phyloP scores from a whole-genome alignment of 2,888 invertebrate species.

The Phengaris arion region DNA sequence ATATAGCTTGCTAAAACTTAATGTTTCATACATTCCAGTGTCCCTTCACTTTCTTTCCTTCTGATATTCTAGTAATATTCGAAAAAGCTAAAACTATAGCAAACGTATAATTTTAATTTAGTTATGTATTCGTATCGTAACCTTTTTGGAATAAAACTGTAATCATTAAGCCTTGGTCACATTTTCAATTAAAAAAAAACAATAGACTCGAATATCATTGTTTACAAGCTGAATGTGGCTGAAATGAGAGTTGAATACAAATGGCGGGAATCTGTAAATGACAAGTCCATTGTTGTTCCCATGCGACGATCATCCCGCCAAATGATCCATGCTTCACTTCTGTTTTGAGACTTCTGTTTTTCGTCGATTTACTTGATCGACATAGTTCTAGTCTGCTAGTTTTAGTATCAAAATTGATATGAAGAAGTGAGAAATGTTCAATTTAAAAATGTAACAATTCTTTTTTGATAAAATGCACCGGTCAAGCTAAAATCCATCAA shows the following conservation, averaged over 20 bases:
- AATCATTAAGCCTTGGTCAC: constrained; percentile 9
- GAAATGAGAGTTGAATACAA: constrained; percentile 20
- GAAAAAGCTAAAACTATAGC: too few relatives aligned
- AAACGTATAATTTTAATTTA: not conserved
- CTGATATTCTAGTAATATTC: too few relatives aligned
- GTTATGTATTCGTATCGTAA: not conserved
- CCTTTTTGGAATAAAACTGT: not conserved
- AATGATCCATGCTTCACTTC: constrained; percentile 19
- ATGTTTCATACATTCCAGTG: too few relatives aligned
- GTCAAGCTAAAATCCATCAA: too few relatives aligned
- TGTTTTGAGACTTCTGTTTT: not conserved
- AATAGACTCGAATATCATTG: constrained; percentile 26
- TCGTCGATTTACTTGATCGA: not conserved
- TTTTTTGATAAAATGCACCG: too few relatives aligned
- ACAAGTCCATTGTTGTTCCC: constrained; percentile 21
- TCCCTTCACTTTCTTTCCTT: too few relatives aligned
- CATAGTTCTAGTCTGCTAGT: not conserved
- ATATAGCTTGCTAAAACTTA: too few relatives aligned
- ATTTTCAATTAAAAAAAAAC: constrained; percentile 24
- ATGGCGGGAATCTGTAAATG: constrained; percentile 19
- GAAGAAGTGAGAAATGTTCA: too few relatives aligned
- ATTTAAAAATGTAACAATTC: too few relatives aligned
- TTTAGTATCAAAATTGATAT: too few relatives aligned
- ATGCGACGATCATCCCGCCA: constrained; percentile 12
- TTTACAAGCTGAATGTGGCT: constrained; percentile 25